Conservation (phyloP, 2,113 vertebrate genomes). For the Anhinga anhinga region DNA sequence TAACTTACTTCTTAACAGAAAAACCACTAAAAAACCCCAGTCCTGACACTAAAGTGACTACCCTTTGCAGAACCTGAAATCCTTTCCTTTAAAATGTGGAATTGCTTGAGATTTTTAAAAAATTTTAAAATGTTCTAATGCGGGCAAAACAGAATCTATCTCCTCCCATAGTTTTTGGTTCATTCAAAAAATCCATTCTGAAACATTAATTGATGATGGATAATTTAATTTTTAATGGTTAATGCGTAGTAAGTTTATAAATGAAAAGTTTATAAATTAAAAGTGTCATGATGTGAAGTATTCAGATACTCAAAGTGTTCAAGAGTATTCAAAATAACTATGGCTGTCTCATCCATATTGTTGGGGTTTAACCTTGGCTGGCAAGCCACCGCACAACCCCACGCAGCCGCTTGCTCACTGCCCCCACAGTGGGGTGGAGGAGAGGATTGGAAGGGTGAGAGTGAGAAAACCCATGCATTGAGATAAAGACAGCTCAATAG, state of each 20-base stretch:
- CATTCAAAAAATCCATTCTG: background rate
- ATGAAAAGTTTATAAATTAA: background rate
- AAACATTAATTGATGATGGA: background rate
- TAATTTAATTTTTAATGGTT: background rate
- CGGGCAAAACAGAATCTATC: background rate
- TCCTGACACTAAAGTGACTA: background rate
- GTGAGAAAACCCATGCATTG: background rate
- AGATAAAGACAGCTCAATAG: background rate
- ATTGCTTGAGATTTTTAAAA: background rate
- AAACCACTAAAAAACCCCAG: background rate
- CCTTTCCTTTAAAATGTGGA: background rate
- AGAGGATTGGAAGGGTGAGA: background rate
- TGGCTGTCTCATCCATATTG: background rate
- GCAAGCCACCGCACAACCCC: background rate
- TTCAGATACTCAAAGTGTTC: background rate
- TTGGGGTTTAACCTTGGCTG: background rate
- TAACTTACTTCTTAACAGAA: background rate
- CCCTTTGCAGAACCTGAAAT: background rate
- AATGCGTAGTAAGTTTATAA: background rate
- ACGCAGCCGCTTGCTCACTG: background rate
- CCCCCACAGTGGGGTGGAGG: rapidly evolving
- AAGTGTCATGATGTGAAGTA: background rate
- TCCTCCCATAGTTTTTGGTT: background rate
- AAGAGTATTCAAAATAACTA: background rate
- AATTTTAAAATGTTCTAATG: background rate